phyloP scores from a whole-genome alignment of 2,888 invertebrate species.

The Melanostoma scalare region DNA sequence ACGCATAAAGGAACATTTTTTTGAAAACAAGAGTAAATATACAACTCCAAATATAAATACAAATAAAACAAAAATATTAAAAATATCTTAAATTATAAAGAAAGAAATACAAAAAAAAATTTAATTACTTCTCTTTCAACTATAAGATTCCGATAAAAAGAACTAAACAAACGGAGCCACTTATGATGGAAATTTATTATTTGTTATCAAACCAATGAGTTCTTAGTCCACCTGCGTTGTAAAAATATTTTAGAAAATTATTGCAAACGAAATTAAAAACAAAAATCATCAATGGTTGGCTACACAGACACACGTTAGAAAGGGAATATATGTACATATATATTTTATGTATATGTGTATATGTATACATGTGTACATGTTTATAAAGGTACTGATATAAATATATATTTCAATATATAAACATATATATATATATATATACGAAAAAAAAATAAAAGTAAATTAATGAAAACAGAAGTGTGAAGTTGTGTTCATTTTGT shows the following conservation, averaged over 20 bases:
- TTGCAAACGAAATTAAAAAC: conserved; percentile 21
- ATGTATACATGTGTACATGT: conserved; percentile 31
- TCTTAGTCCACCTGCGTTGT: conserved; percentile 45
- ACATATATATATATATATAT: conserved; percentile 22
- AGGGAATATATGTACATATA: conserved; percentile 22
- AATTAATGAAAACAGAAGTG: conserved; percentile 4
- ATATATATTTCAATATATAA: conserved; percentile 34
- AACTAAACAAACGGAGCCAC: conserved; percentile 10
- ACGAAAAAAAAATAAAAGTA: conserved; percentile 23
- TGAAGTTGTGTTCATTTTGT: too few relatives aligned
- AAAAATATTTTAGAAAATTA: conserved; percentile 22
- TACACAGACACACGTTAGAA: background rate
- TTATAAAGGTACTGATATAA: conserved; percentile 5
- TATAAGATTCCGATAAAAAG: background rate
- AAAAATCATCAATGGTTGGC: conserved; percentile 21
- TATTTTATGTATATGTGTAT: conserved; percentile 27
- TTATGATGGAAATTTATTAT: conserved; percentile 35
- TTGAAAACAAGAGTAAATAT: conserved; percentile 36
- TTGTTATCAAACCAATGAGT: conserved; percentile 33
- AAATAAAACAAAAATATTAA: background rate
- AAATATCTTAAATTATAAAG: background rate
- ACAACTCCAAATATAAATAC: conserved; percentile 4
- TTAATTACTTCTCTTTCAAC: background rate
- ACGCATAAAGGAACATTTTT: conserved; percentile 44
- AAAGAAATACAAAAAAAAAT: conserved; percentile 8